Evolutionary conservation across 2,113 vertebrate species (phyloP).

Genomic region (Numida meleagris): DNA sequence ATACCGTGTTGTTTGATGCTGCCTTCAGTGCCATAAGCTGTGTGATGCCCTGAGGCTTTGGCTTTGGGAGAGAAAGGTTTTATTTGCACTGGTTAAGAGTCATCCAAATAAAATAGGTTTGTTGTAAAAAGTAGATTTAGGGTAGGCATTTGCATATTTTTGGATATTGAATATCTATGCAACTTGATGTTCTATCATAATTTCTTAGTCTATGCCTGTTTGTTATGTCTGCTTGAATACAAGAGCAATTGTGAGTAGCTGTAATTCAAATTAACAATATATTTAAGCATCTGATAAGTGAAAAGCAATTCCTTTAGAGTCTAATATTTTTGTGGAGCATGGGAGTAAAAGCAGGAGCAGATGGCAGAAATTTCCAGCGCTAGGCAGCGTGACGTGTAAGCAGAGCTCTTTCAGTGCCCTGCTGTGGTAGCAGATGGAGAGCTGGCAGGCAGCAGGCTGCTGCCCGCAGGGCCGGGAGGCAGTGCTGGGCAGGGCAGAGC

Average conservation of each 20-base stretch:
- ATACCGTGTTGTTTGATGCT: background rate
- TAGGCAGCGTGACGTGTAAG: background rate
- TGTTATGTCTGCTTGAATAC: fast-evolving
- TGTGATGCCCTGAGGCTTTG: background rate
- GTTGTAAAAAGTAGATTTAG: background rate
- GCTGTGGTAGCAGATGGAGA: conserved; percentile 50
- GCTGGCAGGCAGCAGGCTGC: background rate
- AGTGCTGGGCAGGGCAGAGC: background rate
- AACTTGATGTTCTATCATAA: background rate
- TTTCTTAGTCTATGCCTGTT: background rate
- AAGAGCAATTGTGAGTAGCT: background rate
- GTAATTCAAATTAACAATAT: background rate
- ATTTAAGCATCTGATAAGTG: background rate
- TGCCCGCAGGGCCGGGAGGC: fast-evolving
- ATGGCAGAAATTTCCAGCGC: conserved; percentile 46
- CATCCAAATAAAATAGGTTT: background rate
- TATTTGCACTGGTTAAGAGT: background rate
- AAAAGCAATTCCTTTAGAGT: background rate
- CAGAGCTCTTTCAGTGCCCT: background rate
- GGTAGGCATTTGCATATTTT: background rate
- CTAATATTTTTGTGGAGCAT: background rate
- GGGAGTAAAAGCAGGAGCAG: background rate
- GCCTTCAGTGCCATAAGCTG: background rate
- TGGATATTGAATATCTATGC: background rate
- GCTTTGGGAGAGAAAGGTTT: background rate